These are phyloP conservation scores for Dusona sp. DNA, from an alignment of 2,888 invertebrate genomes.

Conservation along the genomic window DNA sequence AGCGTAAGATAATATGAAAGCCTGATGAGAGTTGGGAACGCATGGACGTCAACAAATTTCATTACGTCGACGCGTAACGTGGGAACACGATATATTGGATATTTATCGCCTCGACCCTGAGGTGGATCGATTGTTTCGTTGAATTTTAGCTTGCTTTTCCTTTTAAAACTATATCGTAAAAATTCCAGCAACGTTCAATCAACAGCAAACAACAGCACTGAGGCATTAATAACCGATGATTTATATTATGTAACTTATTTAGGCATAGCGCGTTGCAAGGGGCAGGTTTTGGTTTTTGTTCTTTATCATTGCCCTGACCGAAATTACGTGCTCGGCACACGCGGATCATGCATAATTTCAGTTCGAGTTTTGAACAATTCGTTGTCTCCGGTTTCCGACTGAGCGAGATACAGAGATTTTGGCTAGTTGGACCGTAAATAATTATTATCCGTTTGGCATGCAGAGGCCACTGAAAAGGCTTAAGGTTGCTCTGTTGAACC, in stretches of 20 bases:
- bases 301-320: background rate
- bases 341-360: constrained; percentile 41
- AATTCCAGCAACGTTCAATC: background rate
- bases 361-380: background rate
- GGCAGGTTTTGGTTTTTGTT: background rate
- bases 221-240: background rate
- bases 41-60: constrained; percentile 55
- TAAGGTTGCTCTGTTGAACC: constrained; percentile 20
- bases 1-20: constrained; percentile 54
- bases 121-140: constrained; percentile 21
- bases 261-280: too few relatives aligned
- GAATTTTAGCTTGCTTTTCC: constrained; percentile 24
- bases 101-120: background rate
- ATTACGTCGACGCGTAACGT: constrained; percentile 35
- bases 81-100: constrained; percentile 17
- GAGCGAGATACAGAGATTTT: background rate
- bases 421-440: constrained; percentile 65
- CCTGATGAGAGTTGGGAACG: constrained; percentile 6
- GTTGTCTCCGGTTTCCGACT: background rate
- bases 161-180: background rate
- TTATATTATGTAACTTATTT: too few relatives aligned
- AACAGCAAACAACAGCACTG: background rate
- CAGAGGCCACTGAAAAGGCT: constrained; percentile 15
- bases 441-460: constrained; percentile 61
- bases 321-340: constrained; percentile 42